Evolutionary conservation across 1,140 invertebrate genomes (phyloP), one percentile per base, ranked within the genome.

Genomic region (Ditylenchus dipsaci): DNA sequence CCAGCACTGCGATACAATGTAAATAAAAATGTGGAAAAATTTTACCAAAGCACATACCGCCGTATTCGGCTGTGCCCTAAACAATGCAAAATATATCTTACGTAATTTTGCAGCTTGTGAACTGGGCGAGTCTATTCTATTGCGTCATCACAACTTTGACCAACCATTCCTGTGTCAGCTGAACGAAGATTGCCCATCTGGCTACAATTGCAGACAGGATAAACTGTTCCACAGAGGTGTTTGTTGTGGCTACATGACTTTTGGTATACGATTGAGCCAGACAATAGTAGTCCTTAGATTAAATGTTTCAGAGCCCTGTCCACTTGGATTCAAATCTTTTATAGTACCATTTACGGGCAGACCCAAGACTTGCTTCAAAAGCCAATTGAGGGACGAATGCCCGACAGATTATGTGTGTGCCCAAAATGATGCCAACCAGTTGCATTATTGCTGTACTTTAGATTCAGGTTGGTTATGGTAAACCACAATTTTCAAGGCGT

Each of bases 291-390:
- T 65, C 56, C 13, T 26, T 0, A 59, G 63, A 64, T 29, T 62
- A 17, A 5, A 23, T 57, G 1, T 67, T 67, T 42, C 45, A 67
- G 67, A 67, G 47, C 62, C 66, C 11, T 67, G 66, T 65, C 66
- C 66, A 26, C 62, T 67, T 23, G 66, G 66, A 9, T 69, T 67
- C 19, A 67, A 64, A 15, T 69, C 66, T 17, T 67, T 67, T 67
- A 65, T 42, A n/a, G 64, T 21, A 11, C 66, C 60, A 38, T 67
- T 69, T 26, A 67, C 66, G n/a, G 66, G 66, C 11, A 30, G 66
- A 21, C 42, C 66, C 11, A 67, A 67, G 30, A n/a, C 67, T 9
- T 67, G 66, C 66, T 27, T 47, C 27, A 65, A 21, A 27, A 67
- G 67, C 62, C 42, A 19, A 8, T 13, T 26, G n/a, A 11, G 60